phyloP scores from a whole-genome alignment of 2,113 vertebrate species.

The Regulus satrapa region DNA sequence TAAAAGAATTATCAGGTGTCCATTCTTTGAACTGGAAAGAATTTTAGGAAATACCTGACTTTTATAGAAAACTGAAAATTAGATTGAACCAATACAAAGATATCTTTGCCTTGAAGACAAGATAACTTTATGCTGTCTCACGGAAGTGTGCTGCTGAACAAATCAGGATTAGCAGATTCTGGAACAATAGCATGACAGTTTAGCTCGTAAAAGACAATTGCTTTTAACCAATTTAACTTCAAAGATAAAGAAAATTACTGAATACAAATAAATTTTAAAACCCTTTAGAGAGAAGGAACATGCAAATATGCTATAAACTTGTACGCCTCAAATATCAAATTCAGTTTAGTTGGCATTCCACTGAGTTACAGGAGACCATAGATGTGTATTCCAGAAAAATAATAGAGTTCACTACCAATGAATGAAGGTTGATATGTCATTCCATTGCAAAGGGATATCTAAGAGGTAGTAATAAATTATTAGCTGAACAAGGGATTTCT shows the following conservation, averaged over 20 bases:
- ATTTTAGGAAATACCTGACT: not conserved
- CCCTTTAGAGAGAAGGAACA: not conserved
- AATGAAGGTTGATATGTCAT: not conserved
- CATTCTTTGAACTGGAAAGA: not conserved
- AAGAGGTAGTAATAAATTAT: not conserved
- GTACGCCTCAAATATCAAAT: not conserved
- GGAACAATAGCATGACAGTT: not conserved
- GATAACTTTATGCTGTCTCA: not conserved
- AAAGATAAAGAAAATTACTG: not conserved
- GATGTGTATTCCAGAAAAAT: not conserved
- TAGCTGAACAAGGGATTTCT: not conserved
- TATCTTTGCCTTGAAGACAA: not conserved
- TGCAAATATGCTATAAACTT: not conserved
- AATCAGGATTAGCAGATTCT: not conserved
- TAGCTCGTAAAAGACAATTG: not conserved
- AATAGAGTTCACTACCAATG: not conserved
- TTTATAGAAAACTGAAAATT: not conserved
- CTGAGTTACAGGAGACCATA: not conserved
- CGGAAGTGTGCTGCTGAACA: not conserved
- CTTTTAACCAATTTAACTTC: not conserved
- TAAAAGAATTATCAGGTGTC: not conserved
- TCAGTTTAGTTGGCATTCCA: not conserved
- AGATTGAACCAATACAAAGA: not conserved
- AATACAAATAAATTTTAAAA: not conserved
- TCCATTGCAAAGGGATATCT: not conserved